phyloP scores from a whole-genome alignment of 2,888 invertebrate species.

The Agonopterix alstromeriana region DNA sequence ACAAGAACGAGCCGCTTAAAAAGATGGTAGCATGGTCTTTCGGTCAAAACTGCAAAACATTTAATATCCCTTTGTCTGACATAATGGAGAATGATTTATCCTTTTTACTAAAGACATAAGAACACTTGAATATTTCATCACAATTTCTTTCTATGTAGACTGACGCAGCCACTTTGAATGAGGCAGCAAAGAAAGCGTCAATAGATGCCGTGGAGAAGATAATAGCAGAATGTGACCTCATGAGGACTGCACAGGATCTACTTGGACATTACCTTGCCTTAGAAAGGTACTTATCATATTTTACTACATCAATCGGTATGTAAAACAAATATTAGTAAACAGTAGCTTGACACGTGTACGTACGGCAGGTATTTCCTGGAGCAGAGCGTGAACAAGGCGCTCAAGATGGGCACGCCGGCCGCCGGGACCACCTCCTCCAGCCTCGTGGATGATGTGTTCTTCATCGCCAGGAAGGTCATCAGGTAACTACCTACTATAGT shows the following conservation, averaged over 20 bases:
- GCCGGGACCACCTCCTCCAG: slow-evolving; percentile 88
- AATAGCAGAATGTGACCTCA: slow-evolving; percentile 83
- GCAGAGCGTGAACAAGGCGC: slow-evolving; percentile 95
- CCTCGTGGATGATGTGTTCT: slow-evolving; percentile 98
- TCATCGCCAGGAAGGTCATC: slow-evolving; percentile 96
- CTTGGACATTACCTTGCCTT: slow-evolving; percentile 92
- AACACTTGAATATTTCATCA: too few relatives aligned
- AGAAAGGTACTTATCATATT: slow-evolving; percentile 79
- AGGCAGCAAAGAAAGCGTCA: slow-evolving; percentile 25
- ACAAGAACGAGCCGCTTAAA: too few relatives aligned
- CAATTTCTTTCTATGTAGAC: slow-evolving; percentile 21
- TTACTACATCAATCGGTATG: background rate
- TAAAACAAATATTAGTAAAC: too few relatives aligned
- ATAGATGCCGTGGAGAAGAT: slow-evolving; percentile 71
- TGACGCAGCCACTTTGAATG: slow-evolving; percentile 35
- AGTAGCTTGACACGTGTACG: too few relatives aligned
- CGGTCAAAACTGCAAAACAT: too few relatives aligned
- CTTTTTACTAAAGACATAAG: too few relatives aligned
- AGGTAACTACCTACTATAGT: too few relatives aligned
- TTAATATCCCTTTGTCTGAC: too few relatives aligned
- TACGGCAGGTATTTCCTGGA: slow-evolving; percentile 88
- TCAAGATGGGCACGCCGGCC: slow-evolving; percentile 85
- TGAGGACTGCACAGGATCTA: slow-evolving; percentile 87
- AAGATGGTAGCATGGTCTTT: too few relatives aligned
- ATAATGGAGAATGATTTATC: too few relatives aligned